Conservation (phyloP, 1,140 invertebrate species). For the Dryas iulia region DNA sequence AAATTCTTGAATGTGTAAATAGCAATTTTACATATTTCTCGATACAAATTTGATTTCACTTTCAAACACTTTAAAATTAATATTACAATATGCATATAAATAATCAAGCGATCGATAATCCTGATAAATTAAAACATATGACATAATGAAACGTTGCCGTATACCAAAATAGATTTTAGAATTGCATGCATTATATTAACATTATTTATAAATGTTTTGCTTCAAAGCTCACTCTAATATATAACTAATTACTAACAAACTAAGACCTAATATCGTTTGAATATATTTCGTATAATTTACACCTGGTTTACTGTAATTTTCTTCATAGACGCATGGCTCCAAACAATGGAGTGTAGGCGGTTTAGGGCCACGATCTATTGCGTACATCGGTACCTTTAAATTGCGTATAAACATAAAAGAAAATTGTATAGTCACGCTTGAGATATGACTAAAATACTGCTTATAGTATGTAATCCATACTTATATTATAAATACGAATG, state of each 20-base stretch:
- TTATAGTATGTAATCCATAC: no score
- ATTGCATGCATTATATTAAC: slow-evolving; percentile 17
- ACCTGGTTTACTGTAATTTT: slow-evolving; percentile 29
- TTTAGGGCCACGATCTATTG: slow-evolving; percentile 42
- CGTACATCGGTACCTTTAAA: slow-evolving; percentile 32
- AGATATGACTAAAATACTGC: not conserved
- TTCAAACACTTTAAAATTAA: not conserved
- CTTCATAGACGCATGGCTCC: slow-evolving; percentile 32
- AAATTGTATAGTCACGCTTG: slow-evolving; percentile 3
- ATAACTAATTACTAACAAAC: not conserved
- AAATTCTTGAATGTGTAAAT: no score
- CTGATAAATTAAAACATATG: slow-evolving; percentile 7
- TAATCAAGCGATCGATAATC: not conserved
- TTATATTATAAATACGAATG: no score
- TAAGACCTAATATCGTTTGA: not conserved
- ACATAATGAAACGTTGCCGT: slow-evolving; percentile 5
- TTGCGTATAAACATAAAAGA: slow-evolving; percentile 2
- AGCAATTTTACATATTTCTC: no score
- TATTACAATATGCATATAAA: no score
- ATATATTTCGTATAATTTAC: slow-evolving; percentile 10
- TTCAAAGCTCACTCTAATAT: not conserved
- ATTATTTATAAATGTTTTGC: slow-evolving; percentile 12
- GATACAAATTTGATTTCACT: no score
- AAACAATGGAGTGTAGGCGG: slow-evolving; percentile 42
- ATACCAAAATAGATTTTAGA: slow-evolving; percentile 15